Base-by-base conservation (phyloP, 2,888 invertebrate species). In the Yponomeuta evonymella region DNA sequence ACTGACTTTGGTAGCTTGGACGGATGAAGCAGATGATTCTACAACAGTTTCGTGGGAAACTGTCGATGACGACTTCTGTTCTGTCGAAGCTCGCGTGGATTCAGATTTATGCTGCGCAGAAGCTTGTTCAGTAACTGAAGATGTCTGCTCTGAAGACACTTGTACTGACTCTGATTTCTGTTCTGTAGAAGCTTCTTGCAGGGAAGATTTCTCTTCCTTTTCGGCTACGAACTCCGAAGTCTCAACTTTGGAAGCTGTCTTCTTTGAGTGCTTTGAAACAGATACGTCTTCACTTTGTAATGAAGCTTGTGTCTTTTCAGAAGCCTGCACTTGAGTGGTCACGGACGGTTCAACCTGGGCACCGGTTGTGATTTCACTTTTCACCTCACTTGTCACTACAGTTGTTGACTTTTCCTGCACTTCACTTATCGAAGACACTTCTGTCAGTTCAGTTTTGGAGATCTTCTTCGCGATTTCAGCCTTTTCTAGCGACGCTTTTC, bases 401-500 rank as follows among this genome's bases (percentile, higher is more conserved):
- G 80, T 79, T 76, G 68, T 48, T 12, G 68, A 48, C 48, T n/a
- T 69, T n/a, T 83, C 81, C 76, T 86, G 82, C 72, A 81, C 77
- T 79, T 88, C 84, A 73, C 83, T 83, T 51, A 81, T 77, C 67
- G 83, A 62, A 8, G 70, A 62, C 11, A 81, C 77, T 77, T 87
- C 88, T 72, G 81, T 81, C 58, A 81, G 76, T 83, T 89, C 88
- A 58, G 87, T 80, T 76, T 88, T 91, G 6, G 83, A 84, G 74
- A 87, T 81, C 78, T 89, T 88, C 70, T 81, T 83, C 43, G 86
- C 84, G 73, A 86, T 81, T 73, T 85, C 83, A 76, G 74, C 66
- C 69, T 80, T 85, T 80, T 92, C 89, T 71, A 78, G 48, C 5
- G 88, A 87, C 67, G 87, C 84, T 79, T 90, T 90, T 76, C 90